A percentile compares a stretch with the other conserved stretches of the same genome.
Conservation (phyloP, 1,140 invertebrate genomes). For the Zaprionus ornatus region DNA sequence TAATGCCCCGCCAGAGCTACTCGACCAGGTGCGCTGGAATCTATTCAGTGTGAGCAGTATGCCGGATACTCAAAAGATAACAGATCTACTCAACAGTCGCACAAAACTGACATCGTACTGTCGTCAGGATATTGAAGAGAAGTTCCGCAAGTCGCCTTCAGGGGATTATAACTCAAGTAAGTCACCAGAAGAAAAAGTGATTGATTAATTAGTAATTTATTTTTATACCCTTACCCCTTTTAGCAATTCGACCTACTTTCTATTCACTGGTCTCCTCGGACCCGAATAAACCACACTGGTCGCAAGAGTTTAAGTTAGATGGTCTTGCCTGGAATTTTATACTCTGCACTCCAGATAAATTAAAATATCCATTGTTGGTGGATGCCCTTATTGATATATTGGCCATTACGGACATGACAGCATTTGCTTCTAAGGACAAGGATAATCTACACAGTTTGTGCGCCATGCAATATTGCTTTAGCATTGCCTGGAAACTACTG, state of each 20-base stretch:
- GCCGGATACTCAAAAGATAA: conserved; percentile 72
- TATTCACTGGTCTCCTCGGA: conserved; percentile 74
- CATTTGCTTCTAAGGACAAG: conserved; percentile 86
- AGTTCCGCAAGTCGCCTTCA: conserved; percentile 87
- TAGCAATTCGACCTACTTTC: conserved; percentile 81
- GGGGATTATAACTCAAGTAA: conserved; percentile 67
- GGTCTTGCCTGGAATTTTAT: conserved; percentile 97
- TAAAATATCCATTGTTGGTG: conserved; percentile 94
- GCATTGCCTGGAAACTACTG: conserved; percentile 86
- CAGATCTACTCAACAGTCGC: conserved; percentile 73
- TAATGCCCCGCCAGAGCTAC: conserved; percentile 90
- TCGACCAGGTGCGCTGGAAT: conserved; percentile 89
- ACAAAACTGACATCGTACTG: conserved; percentile 76
- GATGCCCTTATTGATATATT: conserved; percentile 93
- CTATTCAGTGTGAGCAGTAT: conserved; percentile 80
- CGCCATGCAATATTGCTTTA: conserved; percentile 96
- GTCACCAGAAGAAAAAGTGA: background rate
- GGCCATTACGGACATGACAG: conserved; percentile 88
- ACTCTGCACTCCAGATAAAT: conserved; percentile 93
- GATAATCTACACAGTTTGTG: conserved; percentile 88
- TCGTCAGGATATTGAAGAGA: conserved; percentile 90
- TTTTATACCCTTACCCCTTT: background rate
- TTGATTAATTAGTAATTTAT: background rate
- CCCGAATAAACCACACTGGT: conserved; percentile 59
- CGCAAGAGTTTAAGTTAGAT: conserved; percentile 94